phyloP scores from a whole-genome alignment of 2,888 invertebrate genomes.

The Sceliomorpha sp. region DNA sequence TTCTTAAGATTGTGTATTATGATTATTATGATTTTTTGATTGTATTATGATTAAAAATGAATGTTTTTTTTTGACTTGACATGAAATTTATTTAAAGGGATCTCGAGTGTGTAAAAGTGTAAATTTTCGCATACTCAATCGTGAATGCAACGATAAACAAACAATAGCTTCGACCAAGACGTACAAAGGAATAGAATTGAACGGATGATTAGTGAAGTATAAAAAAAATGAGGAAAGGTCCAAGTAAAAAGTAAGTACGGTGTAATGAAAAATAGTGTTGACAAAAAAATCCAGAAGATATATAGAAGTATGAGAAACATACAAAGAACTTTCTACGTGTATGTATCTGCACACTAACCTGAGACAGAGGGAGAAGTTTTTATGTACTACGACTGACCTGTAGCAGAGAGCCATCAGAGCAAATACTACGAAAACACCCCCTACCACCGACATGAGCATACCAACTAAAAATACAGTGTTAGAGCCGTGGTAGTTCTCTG shows the following conservation, averaged over 20 bases:
- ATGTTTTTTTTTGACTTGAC: no score
- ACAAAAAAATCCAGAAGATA: slow-evolving; percentile 52
- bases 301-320: slow-evolving; percentile 57
- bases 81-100: slow-evolving; percentile 35
- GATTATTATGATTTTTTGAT: no score
- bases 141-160: slow-evolving; percentile 56
- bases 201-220: slow-evolving; percentile 31
- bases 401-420: slow-evolving; percentile 99
- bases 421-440: slow-evolving; percentile 99
- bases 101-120: slow-evolving; percentile 34
- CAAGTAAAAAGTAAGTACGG: slow-evolving; percentile 81
- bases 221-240: slow-evolving; percentile 73
- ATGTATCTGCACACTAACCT: slow-evolving; percentile 96
- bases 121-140: slow-evolving; percentile 35
- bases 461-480: slow-evolving; percentile 98
- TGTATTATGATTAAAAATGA: no score
- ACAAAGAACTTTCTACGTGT: slow-evolving; percentile 72
- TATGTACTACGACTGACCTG: slow-evolving; percentile 99
- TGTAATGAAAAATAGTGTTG: slow-evolving; percentile 78
- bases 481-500: slow-evolving; percentile 98
- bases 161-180: slow-evolving; percentile 50
- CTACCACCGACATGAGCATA: slow-evolving; percentile 99
- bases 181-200: slow-evolving; percentile 23
- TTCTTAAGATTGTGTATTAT: no score
- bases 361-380: slow-evolving; percentile 99